phyloP scores from a whole-genome alignment of 1,140 invertebrate species.

The Leptestheria dahalacensis region DNA sequence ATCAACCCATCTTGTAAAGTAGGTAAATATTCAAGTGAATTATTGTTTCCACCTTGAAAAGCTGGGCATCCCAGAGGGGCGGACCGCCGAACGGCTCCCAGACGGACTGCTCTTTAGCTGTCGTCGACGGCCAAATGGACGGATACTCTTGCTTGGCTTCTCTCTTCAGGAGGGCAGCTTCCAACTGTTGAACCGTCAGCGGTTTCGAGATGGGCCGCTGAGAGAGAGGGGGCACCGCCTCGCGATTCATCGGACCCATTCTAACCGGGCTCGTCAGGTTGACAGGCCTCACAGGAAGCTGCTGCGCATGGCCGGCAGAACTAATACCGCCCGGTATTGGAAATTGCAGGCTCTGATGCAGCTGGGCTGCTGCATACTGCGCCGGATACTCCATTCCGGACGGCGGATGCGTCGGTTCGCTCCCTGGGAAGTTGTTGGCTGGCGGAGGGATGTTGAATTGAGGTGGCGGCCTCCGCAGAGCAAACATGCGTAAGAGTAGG shows the following conservation, averaged over 20 bases:
- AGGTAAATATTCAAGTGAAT: background rate
- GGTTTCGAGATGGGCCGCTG: slow-evolving; percentile 13
- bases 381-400: background rate
- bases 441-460: background rate
- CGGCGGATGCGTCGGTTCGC: background rate
- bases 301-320: too few species aligned
- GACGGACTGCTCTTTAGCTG: background rate
- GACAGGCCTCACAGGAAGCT: background rate
- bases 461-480: background rate
- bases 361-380: background rate
- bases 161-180: slow-evolving; percentile 10
- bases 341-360: background rate
- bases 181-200: slow-evolving; percentile 16
- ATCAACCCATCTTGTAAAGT: background rate
- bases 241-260: background rate
- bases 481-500: background rate
- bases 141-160: background rate
- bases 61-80: background rate
- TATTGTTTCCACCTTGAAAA: background rate
- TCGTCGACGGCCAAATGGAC: slow-evolving; percentile 2
- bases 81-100: background rate
- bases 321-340: too few species aligned
- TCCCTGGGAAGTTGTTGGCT: background rate
- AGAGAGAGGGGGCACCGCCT: background rate
- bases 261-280: background rate